Conservation (phyloP, 1,140 invertebrate species). For the Thaumatotibia leucotreta region DNA sequence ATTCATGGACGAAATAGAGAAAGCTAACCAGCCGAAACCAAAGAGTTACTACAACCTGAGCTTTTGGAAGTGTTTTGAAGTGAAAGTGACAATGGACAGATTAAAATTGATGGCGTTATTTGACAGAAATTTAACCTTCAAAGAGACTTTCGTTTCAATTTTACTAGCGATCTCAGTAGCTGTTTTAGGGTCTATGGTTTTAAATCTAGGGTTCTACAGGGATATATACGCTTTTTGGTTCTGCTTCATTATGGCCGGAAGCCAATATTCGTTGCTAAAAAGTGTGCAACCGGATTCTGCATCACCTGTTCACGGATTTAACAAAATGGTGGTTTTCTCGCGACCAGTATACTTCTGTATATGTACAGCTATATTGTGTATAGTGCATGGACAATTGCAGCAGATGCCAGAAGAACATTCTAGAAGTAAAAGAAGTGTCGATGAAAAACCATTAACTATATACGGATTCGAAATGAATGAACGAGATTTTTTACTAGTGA, state of each 20-base stretch:
- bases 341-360: constrained; percentile 97
- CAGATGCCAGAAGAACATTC: constrained; percentile 45
- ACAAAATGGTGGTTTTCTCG: constrained; percentile 95
- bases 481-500: constrained; percentile 80
- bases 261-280: constrained; percentile 98
- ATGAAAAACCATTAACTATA: constrained; percentile 77
- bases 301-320: constrained; percentile 98
- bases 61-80: constrained; percentile 81
- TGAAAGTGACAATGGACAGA: constrained; percentile 93
- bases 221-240: constrained; percentile 96
- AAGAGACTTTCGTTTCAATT: constrained; percentile 91
- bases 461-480: constrained; percentile 88
- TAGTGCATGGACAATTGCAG: constrained; percentile 79
- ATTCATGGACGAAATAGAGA: constrained; percentile 61
- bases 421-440: constrained; percentile 46
- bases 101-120: constrained; percentile 93
- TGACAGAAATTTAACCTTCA: constrained; percentile 92
- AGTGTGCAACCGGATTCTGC: constrained; percentile 99
- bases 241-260: constrained; percentile 97
- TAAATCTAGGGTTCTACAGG: constrained; percentile 91
- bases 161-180: constrained; percentile 91
- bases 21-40: constrained; percentile 73
- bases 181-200: constrained; percentile 88
- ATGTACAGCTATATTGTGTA: constrained; percentile 85
- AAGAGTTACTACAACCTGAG: constrained; percentile 93